Base-by-base conservation (phyloP, 2,888 invertebrate species). In the Dryobota labecula region DNA sequence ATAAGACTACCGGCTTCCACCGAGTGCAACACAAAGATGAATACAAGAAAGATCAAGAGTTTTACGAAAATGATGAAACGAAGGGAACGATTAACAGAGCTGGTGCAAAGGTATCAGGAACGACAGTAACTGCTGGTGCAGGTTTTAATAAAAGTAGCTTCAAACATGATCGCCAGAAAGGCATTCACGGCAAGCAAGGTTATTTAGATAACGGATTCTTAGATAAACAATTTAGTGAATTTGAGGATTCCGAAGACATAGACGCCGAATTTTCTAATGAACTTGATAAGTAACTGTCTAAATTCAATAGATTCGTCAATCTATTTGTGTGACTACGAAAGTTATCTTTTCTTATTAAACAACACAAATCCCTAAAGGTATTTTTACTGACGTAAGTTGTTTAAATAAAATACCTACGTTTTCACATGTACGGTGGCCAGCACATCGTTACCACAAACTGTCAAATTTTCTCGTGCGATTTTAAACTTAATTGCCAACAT, bases 1-100 rank as follows among this genome's bases (percentile, higher is more conserved):
- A 95, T 27, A 96, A 96, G 86, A 96, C 96, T 0, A 94, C 95
- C 82, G 97, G 97, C 4, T 97, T 95, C 87, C 96, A 97, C 83
- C 95, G 94, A 80, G 94, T 96, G 1, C 96, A 96, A 73, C 97
- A 97, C 85, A 97, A 96, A 89, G 96, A 97, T 82, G 97, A 97
- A 86, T 97, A 96, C 86, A 96, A 97, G 81, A 97, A 97, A 85
- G 96, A 97, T 70, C 96, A 96, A 85, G 92, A 96, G 72, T 96
- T 96, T 90, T 97, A 96, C 84, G 97, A 96, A 87, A 96, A 96
- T 66, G 94, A 95, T 72, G 95, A 96, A 90, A 94, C 95, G 13
- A 96, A 92, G 76, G 97, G 96, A 6, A 92, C 93, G 33, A 92
- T 96, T 20, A 95, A 94, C 54, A 96, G 96, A 88, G 91, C 94